Base-by-base conservation (phyloP, 2,888 invertebrate genomes). In the Lobophora halterata region DNA sequence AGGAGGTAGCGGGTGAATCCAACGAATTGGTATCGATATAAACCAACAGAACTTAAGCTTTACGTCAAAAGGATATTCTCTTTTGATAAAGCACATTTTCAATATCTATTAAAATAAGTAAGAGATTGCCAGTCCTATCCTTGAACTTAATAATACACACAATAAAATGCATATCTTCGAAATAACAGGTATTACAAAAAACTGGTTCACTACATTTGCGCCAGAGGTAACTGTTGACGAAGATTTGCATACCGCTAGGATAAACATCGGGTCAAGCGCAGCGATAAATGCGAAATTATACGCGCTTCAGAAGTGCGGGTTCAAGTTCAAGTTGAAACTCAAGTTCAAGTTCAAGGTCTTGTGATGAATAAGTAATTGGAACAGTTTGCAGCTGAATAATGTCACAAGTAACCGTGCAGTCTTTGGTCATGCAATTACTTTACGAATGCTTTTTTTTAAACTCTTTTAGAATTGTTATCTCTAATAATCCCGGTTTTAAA, bases 221-320 rank as follows among this genome's bases (percentile, higher is more conserved):
- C 45, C 52, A 29, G 25, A 14, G 30, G 17, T 41, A 55, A 45
- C 46, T 52, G 55, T 57, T 51, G 49, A 54, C 49, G 55, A 47
- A 43, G 50, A 70, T 76, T 73, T 65, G 65, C 71, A 71, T 75
- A 72, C 72, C 77, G 75, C 75, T 76, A 75, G 60, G 61, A 65
- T 72, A 74, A 72, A 55, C 68, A 62, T 61, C 59, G 57, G 67
- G 67, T 66, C 70, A 68, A 47, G 58, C 52, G 51, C 61, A 58
- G 46, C 67, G 64, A 65, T 74, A 74, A 71, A 66, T 59, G 63
- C 63, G 54, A 69, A 73, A 75, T 72, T 70, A 69, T 62, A 72
- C 58, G 54, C 45, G 14, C 61, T 61, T 63, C 44, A 23, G 46
- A 53, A 58, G 21, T 57, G 39, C 27, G 48, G 54, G 63, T 58